phyloP scores from a whole-genome alignment of 2,113 vertebrate genomes.

The Nematolebias whitei region DNA sequence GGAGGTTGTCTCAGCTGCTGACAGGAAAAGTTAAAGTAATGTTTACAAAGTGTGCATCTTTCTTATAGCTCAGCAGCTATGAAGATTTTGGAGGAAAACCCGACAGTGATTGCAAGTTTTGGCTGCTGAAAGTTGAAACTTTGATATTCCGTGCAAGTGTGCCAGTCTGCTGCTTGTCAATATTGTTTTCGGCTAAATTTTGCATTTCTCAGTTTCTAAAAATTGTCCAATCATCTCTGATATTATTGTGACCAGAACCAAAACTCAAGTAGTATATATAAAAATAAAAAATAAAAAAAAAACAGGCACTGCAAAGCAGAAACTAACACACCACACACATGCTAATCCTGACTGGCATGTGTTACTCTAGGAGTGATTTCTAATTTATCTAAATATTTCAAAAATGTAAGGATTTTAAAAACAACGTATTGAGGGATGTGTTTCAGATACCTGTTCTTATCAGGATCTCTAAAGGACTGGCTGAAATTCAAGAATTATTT shows the following conservation, averaged over 20 bases:
- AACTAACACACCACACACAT: background rate
- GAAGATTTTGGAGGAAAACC: slow-evolving; percentile 27
- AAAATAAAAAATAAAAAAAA: too few species aligned
- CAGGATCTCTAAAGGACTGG: background rate
- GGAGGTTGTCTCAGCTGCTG: slow-evolving; percentile 24
- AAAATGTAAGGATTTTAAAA: background rate
- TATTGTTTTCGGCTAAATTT: slow-evolving; percentile 26
- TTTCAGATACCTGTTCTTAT: too few species aligned
- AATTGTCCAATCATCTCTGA: slow-evolving; percentile 48
- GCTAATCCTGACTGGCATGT: background rate
- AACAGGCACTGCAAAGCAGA: slow-evolving; percentile 1
- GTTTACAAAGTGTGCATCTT: slow-evolving; percentile 34
- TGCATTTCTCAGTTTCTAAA: slow-evolving; percentile 16
- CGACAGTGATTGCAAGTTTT: slow-evolving; percentile 56
- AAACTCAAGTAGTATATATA: slow-evolving; percentile 31
- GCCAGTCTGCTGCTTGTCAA: slow-evolving; percentile 21
- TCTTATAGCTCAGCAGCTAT: slow-evolving; percentile 26
- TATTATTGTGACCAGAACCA: slow-evolving; percentile 36
- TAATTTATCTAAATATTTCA: background rate
- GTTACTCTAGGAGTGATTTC: too few species aligned
- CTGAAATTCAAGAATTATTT: background rate
- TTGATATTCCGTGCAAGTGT: slow-evolving; percentile 32
- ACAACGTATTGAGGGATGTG: too few species aligned
- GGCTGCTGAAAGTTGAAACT: slow-evolving; percentile 28
- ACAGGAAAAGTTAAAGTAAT: slow-evolving; percentile 11